Percentiles rank a stretch among this genome's conserved stretches.
Conservation (phyloP, 2,113 vertebrate genomes). For the Lagopus muta region DNA sequence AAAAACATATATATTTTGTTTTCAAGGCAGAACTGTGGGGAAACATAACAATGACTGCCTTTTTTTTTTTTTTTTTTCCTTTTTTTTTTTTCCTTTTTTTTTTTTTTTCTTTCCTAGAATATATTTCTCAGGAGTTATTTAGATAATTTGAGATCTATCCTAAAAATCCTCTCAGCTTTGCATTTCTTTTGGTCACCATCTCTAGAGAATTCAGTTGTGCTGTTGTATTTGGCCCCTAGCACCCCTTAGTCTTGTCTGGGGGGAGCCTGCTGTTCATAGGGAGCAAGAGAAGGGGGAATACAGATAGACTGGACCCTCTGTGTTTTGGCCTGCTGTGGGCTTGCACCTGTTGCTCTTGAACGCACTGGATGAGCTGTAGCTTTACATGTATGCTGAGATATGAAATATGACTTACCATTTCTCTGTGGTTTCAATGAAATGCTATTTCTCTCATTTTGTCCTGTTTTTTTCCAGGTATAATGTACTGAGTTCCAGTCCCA, state of each 20-base stretch:
- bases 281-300: not conserved
- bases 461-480: constrained; percentile 58
- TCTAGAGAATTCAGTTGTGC: not conserved
- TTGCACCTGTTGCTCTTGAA: not conserved
- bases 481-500: constrained; percentile 40
- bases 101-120: not conserved
- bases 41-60: constrained; percentile 7
- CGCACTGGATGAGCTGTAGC: not conserved
- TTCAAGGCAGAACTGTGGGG: constrained; percentile 13
- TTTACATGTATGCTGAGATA: not conserved
- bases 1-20: constrained; percentile 40
- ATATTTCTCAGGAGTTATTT: not conserved
- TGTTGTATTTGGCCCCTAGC: not conserved
- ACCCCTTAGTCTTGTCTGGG: not conserved
- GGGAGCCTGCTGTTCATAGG: not conserved
- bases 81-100: not conserved
- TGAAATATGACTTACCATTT: constrained; percentile 38
- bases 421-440: constrained; percentile 44
- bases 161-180: not conserved
- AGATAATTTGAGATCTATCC: not conserved
- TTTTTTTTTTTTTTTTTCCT: not conserved
- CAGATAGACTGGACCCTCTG: not conserved
- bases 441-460: not conserved
- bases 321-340: not conserved
- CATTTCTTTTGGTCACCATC: not conserved